Percentiles rank a stretch among this genome's conserved stretches.
Conservation (phyloP, 2,888 invertebrate genomes). For the Abscondita cerata region DNA sequence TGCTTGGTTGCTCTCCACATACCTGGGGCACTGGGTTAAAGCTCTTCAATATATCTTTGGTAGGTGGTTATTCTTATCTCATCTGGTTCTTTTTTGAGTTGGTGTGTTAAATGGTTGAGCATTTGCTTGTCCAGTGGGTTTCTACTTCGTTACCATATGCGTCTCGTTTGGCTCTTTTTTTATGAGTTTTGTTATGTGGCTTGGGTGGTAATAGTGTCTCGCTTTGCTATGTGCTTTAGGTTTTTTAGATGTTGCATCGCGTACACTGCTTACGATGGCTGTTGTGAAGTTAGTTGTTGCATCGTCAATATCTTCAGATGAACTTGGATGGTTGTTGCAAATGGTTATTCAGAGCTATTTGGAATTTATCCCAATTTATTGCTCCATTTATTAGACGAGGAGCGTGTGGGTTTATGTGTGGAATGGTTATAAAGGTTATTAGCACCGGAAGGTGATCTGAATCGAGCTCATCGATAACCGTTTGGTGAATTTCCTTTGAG, state of each 20-base stretch:
- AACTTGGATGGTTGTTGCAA: neutral
- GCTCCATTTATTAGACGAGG: constrained; percentile 4
- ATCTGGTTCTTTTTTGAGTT: constrained; percentile 12
- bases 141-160: constrained; percentile 4
- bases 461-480: too few species aligned
- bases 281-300: neutral
- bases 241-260: neutral
- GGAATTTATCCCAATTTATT: constrained; percentile 11
- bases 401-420: constrained; percentile 14
- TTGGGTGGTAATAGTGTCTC: constrained; percentile 10
- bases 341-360: too few species aligned
- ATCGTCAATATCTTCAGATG: constrained; percentile 5
- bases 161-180: constrained; percentile 14
- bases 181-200: neutral
- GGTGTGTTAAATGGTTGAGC: constrained; percentile 14
- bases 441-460: too few species aligned
- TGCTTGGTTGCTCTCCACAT: constrained; percentile 5
- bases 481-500: too few species aligned
- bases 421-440: neutral
- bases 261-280: neutral
- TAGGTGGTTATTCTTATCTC: constrained; percentile 9
- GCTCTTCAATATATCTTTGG: constrained; percentile 10
- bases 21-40: constrained; percentile 9
- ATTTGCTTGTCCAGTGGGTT: constrained; percentile 6
- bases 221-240: neutral